A percentile compares a stretch with the other conserved stretches of the same genome.
Conservation (phyloP, 2,797 vertebrate genomes). For the Spinus olivaceus region DNA sequence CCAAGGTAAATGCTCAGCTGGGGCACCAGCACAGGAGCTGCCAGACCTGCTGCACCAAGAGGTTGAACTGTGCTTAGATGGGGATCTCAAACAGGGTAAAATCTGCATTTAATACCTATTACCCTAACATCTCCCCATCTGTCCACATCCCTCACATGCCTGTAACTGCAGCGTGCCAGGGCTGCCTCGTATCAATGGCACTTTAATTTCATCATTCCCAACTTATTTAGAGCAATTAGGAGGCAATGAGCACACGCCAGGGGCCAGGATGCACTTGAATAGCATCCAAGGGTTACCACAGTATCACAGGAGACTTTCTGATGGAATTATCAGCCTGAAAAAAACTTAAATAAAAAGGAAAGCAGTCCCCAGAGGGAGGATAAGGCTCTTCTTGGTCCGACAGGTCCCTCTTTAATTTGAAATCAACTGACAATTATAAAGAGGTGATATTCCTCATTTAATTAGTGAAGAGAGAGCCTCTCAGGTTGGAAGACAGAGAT, state of each 20-base stretch:
- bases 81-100: constrained; percentile 2
- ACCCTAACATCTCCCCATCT: constrained; percentile 57
- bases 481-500: neutral
- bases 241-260: constrained; percentile 32
- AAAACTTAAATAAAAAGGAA: constrained; percentile 20
- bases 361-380: constrained; percentile 4
- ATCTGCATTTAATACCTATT: constrained; percentile 54
- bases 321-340: constrained; percentile 13
- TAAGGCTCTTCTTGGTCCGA: constrained; percentile 1
- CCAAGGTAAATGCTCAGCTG: neutral
- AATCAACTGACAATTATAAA: constrained; percentile 26
- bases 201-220: constrained; percentile 67
- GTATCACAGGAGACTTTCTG: constrained; percentile 12
- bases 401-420: constrained; percentile 38
- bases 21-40: neutral
- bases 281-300: constrained; percentile 55
- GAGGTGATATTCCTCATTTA: constrained; percentile 28
- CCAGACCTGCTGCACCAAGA: neutral
- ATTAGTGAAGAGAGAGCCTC: neutral
- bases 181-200: constrained; percentile 37
- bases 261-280: constrained; percentile 56
- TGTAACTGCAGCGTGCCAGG: neutral
- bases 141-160: constrained; percentile 15
- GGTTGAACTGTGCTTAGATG: neutral
- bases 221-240: constrained; percentile 67